A percentile compares a stretch with the other conserved stretches of the same genome.
phyloP scores from a whole-genome alignment of 2,797 vertebrate genomes.

The Lutjanus campechanus region DNA sequence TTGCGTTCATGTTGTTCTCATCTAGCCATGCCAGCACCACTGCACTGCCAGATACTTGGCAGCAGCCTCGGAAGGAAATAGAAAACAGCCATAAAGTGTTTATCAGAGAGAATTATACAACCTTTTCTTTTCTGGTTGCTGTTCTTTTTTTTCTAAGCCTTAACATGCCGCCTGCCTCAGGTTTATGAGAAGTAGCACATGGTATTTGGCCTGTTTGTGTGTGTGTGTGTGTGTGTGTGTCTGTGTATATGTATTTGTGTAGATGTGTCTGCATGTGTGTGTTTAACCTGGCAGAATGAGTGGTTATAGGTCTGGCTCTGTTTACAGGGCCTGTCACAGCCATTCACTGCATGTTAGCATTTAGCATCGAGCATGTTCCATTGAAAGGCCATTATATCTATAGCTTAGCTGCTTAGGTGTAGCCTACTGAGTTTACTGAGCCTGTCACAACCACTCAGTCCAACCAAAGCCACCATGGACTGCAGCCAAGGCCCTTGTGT shows the following conservation, averaged over 20 bases:
- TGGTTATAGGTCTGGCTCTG: conserved; percentile 72
- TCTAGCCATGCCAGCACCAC: conserved; percentile 73
- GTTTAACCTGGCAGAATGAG: conserved; percentile 74
- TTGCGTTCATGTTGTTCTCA: conserved; percentile 78
- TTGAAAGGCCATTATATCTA: conserved; percentile 67
- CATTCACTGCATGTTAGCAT: conserved; percentile 74
- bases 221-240: conserved; percentile 24
- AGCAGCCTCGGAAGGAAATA: conserved; percentile 73
- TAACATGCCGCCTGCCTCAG: conserved; percentile 71
- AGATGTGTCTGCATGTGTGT: conserved; percentile 11
- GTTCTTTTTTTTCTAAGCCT: conserved; percentile 60
- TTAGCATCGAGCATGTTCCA: conserved; percentile 75
- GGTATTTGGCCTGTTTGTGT: conserved; percentile 78
- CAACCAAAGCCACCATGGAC: conserved; percentile 56
- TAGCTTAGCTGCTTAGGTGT: conserved; percentile 74
- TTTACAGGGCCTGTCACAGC: conserved; percentile 79
- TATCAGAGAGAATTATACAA: conserved; percentile 77
- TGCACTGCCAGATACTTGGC: conserved; percentile 79
- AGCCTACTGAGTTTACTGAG: conserved; percentile 72
- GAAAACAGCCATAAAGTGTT: conserved; percentile 83
- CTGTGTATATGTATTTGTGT: neutral
- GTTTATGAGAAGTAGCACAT: conserved; percentile 83
- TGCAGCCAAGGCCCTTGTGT: conserved; percentile 54
- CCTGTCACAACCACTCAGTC: conserved; percentile 76
- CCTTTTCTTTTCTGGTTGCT: conserved; percentile 78